A percentile compares a stretch with the other conserved stretches of the same genome.
Conservation (phyloP, 1,140 invertebrate species). For the Ladona fulva region DNA sequence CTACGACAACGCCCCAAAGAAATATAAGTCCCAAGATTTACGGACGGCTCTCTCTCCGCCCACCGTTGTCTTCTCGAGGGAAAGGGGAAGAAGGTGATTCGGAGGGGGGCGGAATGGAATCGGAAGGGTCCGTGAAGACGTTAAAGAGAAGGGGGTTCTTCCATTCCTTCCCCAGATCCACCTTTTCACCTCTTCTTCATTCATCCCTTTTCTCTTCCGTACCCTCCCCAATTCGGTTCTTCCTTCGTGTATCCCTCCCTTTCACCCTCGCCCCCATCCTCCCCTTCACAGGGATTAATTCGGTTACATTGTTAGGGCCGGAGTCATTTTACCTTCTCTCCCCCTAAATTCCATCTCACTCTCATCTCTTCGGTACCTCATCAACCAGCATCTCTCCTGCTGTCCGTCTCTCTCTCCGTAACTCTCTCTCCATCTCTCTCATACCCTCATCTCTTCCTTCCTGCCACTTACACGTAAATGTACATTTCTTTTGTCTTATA, state of each 20-base stretch:
- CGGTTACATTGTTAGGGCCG: background rate
- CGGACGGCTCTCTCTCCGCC: background rate
- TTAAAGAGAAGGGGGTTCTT: no score
- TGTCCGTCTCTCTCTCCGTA: background rate
- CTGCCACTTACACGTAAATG: no score
- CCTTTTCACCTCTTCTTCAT: background rate
- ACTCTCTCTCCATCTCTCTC: background rate
- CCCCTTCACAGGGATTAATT: background rate
- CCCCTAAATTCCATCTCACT: background rate
- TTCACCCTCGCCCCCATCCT: background rate
- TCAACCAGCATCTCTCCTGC: background rate
- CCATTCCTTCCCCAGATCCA: background rate
- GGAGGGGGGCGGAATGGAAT: no score
- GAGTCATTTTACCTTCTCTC: background rate
- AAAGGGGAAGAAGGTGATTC: no score
- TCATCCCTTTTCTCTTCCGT: background rate
- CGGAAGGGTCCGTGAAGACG: no score
- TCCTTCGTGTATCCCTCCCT: background rate
- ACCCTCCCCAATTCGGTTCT: background rate
- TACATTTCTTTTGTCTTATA: no score
- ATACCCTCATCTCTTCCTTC: background rate
- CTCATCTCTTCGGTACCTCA: background rate
- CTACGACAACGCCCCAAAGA: constrained; percentile 2
- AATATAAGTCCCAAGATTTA: constrained; percentile 10
- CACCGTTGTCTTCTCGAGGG: no score